Percentiles rank a stretch among this genome's conserved stretches.
Conservation (phyloP, 37 sponge, comb jelly and placozoan species). For the Amphimedon queenslandica region DNA sequence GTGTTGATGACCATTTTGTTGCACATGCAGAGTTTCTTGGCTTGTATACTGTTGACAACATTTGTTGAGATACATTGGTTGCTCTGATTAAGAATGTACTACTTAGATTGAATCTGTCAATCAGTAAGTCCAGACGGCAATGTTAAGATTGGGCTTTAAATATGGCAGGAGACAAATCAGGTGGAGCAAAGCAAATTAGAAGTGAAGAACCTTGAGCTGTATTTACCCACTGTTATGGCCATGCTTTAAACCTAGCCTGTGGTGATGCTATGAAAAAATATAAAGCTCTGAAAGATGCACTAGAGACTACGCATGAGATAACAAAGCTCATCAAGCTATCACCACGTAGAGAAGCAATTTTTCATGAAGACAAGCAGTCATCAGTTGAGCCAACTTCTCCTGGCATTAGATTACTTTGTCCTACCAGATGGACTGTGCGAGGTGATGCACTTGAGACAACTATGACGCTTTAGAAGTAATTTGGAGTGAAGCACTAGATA, state of each 20-base stretch:
- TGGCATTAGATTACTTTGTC: too few species aligned
- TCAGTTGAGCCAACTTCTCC: too few species aligned
- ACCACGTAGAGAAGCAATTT: slow-evolving; percentile 25
- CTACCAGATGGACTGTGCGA: slow-evolving; percentile 44
- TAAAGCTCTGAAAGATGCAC: too few species aligned
- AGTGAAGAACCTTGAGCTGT: slow-evolving; percentile 48
- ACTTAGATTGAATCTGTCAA: slow-evolving; percentile 19
- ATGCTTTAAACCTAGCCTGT: slow-evolving; percentile 48
- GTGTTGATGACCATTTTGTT: slow-evolving; percentile 5
- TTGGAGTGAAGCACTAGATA: slow-evolving; percentile 30
- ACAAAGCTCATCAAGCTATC: slow-evolving; percentile 48
- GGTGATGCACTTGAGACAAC: slow-evolving; percentile 36
- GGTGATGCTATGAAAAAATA: slow-evolving; percentile 46
- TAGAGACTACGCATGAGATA: too few species aligned
- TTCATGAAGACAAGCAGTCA: slow-evolving; percentile 17
- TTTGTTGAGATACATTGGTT: background rate
- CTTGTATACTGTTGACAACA: slow-evolving; percentile 14
- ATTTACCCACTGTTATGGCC: too few species aligned
- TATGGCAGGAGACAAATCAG: slow-evolving; percentile 38
- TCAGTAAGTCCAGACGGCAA: slow-evolving; percentile 39
- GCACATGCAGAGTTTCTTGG: slow-evolving; percentile 33
- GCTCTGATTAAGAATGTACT: slow-evolving; percentile 20
- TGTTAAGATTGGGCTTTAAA: slow-evolving; percentile 50
- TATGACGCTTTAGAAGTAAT: slow-evolving; percentile 10
- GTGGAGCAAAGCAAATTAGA: slow-evolving; percentile 31